Conservation (phyloP, 2,888 invertebrate genomes). For the Philonicus albiceps region DNA sequence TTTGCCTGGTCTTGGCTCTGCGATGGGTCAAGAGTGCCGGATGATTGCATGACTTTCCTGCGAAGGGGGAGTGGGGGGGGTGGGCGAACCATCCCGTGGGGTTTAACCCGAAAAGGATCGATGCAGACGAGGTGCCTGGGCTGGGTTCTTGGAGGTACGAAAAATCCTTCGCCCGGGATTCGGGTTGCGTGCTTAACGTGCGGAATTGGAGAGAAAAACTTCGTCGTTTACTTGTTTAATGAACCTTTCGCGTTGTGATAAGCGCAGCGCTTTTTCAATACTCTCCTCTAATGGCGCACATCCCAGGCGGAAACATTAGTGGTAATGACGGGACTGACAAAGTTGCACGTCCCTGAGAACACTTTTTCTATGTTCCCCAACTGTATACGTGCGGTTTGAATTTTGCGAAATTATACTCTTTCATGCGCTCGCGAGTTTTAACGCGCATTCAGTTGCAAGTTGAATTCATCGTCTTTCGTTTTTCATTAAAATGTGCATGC, state of each 20-base stretch:
- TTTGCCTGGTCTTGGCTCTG: not conserved
- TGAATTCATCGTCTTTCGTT: not conserved
- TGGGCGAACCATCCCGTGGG: not conserved
- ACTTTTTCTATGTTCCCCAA: not conserved
- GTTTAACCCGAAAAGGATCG: not conserved
- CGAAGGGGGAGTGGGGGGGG: too few species aligned
- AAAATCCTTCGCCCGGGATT: not conserved
- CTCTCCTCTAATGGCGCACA: not conserved
- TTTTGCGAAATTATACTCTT: not conserved
- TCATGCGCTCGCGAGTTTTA: not conserved
- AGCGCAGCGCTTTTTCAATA: conserved; percentile 25
- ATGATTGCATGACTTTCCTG: conserved; percentile 19
- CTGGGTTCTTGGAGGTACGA: not conserved
- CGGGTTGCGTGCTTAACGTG: conserved; percentile 1
- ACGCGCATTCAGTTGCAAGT: not conserved
- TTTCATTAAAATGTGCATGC: not conserved
- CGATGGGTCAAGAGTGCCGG: conserved; percentile 9
- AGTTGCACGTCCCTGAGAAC: not conserved
- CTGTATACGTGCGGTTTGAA: not conserved
- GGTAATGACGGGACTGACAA: conserved; percentile 24
- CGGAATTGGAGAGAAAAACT: not conserved
- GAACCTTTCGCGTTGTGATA: conserved; percentile 29
- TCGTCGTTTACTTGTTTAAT: conserved; percentile 23
- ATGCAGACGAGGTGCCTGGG: not conserved
- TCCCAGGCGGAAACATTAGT: conserved; percentile 21